Base-by-base conservation (phyloP, 1,140 invertebrate species). In the Potamilus streckersoni region DNA sequence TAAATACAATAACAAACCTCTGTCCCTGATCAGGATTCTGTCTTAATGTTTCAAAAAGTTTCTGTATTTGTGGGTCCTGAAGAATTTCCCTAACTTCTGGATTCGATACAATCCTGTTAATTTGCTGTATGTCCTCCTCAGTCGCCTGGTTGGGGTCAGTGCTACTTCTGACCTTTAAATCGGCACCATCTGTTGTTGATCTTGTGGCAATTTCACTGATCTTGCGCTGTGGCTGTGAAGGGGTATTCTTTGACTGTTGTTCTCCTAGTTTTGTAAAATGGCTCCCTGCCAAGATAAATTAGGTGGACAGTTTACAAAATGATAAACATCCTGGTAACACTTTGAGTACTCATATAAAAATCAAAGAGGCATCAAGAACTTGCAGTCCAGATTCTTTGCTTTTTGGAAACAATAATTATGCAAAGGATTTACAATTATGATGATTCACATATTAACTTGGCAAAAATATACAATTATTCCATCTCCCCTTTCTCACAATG, bases 21-120 rank as follows among this genome's bases (percentile, higher is more conserved):
- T 86, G 84, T 61, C 81, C 86, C 69, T 80, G 74, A 55, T 79
- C 78, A 20, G 85, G 85, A 74, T 87, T 76, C 56, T 56, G 80
- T 64, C 79, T 79, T 62, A 87, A 67, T 14, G 64, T 57, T 60
- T 83, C 66, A 68, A 88, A 76, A 14, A 87, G 59, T 19, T 80
- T 68, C 74, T 85, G 83, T 23, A 88, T 79, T 31, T 83, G 68
- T 3, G 83, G 79, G 71, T 88, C 86, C 66, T 84, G 65, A 0
- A 88, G 74, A 23, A 83, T 79, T 23, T 80, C 72, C 68, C 80
- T 69, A 3, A 86, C 74, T 69, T 84, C 80, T 62, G 81, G 80
- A 57, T 84, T 67, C 1, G 78, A 71, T 66, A 87, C 68, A 49
- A 87, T 78, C 31, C 83, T 68, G 65, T 82, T 74, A 68, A 86